These are phyloP conservation scores for Himalopsyche japonica DNA, from an alignment of 2,888 invertebrate species.

Conservation along the genomic window DNA sequence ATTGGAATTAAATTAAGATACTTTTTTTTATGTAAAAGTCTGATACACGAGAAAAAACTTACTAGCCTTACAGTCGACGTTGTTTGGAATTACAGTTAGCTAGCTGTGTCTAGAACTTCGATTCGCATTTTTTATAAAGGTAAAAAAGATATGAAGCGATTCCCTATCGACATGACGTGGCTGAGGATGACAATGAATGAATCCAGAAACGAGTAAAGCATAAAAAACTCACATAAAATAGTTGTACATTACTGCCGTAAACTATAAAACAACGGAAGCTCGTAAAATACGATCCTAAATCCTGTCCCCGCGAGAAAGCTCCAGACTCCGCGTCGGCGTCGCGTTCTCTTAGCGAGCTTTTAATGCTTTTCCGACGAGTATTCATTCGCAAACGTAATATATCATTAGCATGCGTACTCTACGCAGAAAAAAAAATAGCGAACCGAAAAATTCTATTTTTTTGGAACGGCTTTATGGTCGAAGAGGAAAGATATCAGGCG, in stretches of 20 bases:
- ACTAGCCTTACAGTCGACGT: too few species aligned
- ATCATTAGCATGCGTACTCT: slow-evolving; percentile 35
- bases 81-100: too few species aligned
- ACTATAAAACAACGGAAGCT: slow-evolving; percentile 40
- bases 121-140: too few species aligned
- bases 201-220: neutral
- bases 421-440: slow-evolving; percentile 12
- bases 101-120: too few species aligned
- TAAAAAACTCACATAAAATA: neutral
- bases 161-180: neutral
- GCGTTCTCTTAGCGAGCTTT: slow-evolving; percentile 10
- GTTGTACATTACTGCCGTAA: slow-evolving; percentile 2
- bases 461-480: neutral
- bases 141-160: too few species aligned
- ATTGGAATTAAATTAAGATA: too few species aligned
- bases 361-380: slow-evolving; percentile 32
- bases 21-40: too few species aligned
- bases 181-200: neutral
- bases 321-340: slow-evolving; percentile 10
- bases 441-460: neutral
- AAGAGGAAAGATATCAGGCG: neutral
- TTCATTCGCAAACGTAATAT: slow-evolving; percentile 37
- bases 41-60: too few species aligned
- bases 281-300: slow-evolving; percentile 38
- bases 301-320: neutral